Evolutionary conservation across 2,113 vertebrate genomes (phyloP).

Genomic region (Sander lucioperca): DNA sequence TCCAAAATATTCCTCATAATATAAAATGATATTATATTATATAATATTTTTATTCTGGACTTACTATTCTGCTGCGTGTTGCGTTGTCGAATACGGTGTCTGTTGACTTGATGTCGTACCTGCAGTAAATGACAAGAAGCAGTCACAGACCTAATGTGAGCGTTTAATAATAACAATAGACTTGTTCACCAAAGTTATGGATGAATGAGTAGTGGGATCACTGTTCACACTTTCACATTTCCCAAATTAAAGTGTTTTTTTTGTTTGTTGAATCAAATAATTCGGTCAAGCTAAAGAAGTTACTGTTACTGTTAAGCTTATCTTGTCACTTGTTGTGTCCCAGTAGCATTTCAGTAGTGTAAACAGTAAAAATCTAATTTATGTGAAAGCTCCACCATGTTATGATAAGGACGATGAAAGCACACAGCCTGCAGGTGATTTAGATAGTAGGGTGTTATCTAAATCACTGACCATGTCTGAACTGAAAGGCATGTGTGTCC

Average conservation of each 20-base stretch:
- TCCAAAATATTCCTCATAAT: background rate
- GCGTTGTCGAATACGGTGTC: conserved; percentile 94
- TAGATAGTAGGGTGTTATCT: conserved; percentile 17
- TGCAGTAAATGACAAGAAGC: conserved; percentile 69
- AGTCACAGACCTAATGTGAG: background rate
- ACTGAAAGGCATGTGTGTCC: background rate
- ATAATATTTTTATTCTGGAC: conserved; percentile 65
- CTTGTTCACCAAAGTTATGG: background rate
- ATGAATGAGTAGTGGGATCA: background rate
- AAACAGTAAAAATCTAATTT: background rate
- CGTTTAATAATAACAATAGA: background rate
- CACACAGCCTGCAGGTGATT: conserved; percentile 16
- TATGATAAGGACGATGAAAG: conserved; percentile 7
- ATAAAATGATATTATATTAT: no score
- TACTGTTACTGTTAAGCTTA: background rate
- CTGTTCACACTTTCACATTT: background rate
- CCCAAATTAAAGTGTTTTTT: background rate
- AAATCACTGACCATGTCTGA: background rate
- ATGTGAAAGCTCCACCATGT: background rate
- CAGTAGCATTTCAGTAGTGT: background rate
- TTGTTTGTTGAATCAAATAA: background rate
- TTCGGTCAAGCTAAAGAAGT: background rate
- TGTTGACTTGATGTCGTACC: conserved; percentile 94
- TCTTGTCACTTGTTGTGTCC: background rate
- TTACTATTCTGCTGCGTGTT: conserved; percentile 96